Percentiles rank a stretch among this genome's conserved stretches.
Conservation (phyloP, 1,140 invertebrate genomes). For the Dolichoris vasculosae region DNA sequence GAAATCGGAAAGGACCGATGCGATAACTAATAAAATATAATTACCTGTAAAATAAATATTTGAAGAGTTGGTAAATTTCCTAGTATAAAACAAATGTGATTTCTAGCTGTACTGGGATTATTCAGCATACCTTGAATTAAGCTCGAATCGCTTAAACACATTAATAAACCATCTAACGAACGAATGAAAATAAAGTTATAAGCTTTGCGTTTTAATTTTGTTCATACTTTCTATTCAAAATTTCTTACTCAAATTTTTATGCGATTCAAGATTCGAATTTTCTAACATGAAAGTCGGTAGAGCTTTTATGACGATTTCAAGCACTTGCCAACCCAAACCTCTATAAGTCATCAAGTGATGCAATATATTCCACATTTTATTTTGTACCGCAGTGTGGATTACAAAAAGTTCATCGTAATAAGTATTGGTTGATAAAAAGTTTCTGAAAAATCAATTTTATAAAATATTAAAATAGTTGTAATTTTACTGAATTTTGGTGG, state of each 20-base stretch:
- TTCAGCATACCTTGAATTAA: constrained; percentile 72
- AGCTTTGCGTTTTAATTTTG: background rate
- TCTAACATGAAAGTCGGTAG: constrained; percentile 61
- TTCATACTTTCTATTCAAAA: background rate
- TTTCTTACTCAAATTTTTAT: constrained; percentile 61
- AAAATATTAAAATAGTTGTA: background rate
- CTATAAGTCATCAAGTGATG: constrained; percentile 77
- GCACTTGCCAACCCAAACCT: constrained; percentile 77
- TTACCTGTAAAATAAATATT: constrained; percentile 70
- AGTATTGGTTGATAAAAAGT: constrained; percentile 80
- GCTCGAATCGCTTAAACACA: constrained; percentile 72
- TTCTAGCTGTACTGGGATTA: constrained; percentile 68
- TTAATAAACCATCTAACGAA: constrained; percentile 68
- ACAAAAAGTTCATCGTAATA: constrained; percentile 82
- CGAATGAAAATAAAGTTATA: constrained; percentile 52
- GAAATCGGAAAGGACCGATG: background rate
- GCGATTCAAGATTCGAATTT: constrained; percentile 58
- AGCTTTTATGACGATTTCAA: constrained; percentile 73
- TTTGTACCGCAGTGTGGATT: constrained; percentile 79
- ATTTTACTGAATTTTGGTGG: background rate
- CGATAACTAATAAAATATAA: constrained; percentile 22
- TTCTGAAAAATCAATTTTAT: constrained; percentile 66
- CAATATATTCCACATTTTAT: constrained; percentile 78
- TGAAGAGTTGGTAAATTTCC: constrained; percentile 66
- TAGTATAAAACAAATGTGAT: constrained; percentile 69